These are phyloP conservation scores for Pegoplata infirma DNA, from an alignment of 2,888 invertebrate genomes.

Conservation along the genomic window DNA sequence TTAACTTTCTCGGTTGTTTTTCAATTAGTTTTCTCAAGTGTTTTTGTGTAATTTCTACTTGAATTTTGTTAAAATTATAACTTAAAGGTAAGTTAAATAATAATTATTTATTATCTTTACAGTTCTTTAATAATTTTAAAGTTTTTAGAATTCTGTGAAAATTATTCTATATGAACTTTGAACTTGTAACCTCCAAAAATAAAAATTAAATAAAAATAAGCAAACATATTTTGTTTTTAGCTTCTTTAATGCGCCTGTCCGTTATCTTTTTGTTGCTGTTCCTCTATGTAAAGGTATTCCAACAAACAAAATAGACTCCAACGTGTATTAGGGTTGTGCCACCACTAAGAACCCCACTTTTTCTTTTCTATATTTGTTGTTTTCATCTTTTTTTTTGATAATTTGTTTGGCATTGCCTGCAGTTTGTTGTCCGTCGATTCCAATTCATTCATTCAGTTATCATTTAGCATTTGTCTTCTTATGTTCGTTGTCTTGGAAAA, in stretches of 20 bases:
- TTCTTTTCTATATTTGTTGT: neutral
- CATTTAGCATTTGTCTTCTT: constrained; percentile 45
- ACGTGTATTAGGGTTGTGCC: constrained; percentile 12
- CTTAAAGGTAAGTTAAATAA: constrained; percentile 16
- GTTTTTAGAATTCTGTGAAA: constrained; percentile 11
- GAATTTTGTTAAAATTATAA: neutral
- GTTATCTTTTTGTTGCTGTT: neutral
- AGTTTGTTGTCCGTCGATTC: constrained; percentile 12
- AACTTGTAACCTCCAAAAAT: constrained; percentile 45
- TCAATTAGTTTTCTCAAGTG: neutral
- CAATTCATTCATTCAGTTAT: constrained; percentile 53
- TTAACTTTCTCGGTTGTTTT: constrained; percentile 2
- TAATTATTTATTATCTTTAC: neutral
- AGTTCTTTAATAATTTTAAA: neutral
- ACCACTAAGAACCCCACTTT: neutral
- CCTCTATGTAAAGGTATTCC: constrained; percentile 28
- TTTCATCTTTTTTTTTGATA: neutral
- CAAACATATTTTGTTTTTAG: neutral
- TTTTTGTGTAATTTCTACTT: constrained; percentile 9
- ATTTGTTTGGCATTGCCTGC: constrained; percentile 28
- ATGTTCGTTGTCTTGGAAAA: constrained; percentile 24
- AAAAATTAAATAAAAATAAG: neutral
- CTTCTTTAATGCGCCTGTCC: constrained; percentile 49
- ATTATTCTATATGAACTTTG: constrained; percentile 40
- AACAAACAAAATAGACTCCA: neutral